Base-by-base conservation (phyloP, 2,888 invertebrate species). In the Troides oblongomaculatus region DNA sequence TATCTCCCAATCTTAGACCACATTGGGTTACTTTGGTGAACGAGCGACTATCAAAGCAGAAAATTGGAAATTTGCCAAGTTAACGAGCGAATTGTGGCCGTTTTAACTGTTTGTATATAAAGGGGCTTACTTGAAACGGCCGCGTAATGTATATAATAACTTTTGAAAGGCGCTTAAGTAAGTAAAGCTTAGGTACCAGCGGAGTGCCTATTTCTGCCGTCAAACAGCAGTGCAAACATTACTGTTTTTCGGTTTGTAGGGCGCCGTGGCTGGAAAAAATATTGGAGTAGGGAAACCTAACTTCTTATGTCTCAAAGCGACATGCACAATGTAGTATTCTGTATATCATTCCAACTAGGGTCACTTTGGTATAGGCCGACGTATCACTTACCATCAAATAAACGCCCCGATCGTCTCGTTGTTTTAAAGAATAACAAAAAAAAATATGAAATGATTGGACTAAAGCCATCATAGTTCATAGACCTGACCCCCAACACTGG, bases 51-150 rank as follows among this genome's bases (percentile, higher is more conserved):
- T 64, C 60, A 69, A 68, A 43, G 68, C 56, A 50, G 68, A 59
- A 50, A 46, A 58, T 18, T 64, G 68, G 64, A 59, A 60, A 64
- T 46, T 64, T 61, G 60, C 68, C 68, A 69, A 64, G 59, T 23
- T 69, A 69, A 69, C 68, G 64, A 69, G 60, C 60, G 62, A 43
- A 60, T 69, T 69, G 68, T 64, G 68, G 64, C 59, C 53, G 64
- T 60, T 60, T 69, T 69, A 64, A 64, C 53, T 25, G 60, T 69
- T 64, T 61, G 30, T 63, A 53, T 56, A 25, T 36, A 30, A 46
- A 25, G 60, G 64, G 57, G 57, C 57, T 67, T 62, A 58, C 30
- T 25, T 30, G 30, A n/a, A 36, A 58, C 23, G 57, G 57, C 18
- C 63, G 14, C 43, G 25, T 63, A 63, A 63, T 18, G 30, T 53